Base-by-base conservation (phyloP, 2,113 vertebrate genomes). In the Callopanchax toddi region DNA sequence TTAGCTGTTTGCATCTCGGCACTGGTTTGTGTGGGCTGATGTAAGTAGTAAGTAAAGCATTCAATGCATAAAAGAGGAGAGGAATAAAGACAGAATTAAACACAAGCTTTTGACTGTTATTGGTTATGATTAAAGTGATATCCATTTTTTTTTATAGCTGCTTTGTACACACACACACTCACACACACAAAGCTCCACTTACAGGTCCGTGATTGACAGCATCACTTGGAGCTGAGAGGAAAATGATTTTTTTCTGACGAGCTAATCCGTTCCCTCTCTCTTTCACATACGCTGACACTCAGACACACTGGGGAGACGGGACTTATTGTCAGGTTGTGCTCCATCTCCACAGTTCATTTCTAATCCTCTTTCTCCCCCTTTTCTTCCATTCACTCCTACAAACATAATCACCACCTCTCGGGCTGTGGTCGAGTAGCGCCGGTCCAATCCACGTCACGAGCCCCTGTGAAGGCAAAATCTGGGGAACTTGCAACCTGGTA, bases 301-400 rank as follows among this genome's bases (percentile, higher is more conserved):
- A 78, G 67, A 84, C 82, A 62, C 74, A 67, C 64, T 48, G 57
- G 79, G 84, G 82, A 83, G 71, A 76, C 43, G 64, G 53, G 66
- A 82, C 79, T 82, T 79, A 83, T 80, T 82, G 86, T 84, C 68
- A 74, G 76, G 59, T 68, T 79, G 78, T 74, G 73, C 78, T 80
- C 78, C 58, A 53, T 79, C 80, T 76, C 73, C 76, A 79, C 76
- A 74, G 77, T 83, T 87, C 63, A 80, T 85, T 68, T 87, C 52
- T 85, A 90, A 85, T 85, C 85, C 78, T 70, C 68, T 75, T 42
- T 62, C 73, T 80, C 60, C 56, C 36, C 55, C 65, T 63, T 79
- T 43, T 49, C 34, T 61, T 59, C 25, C 43, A 49, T 34, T 66
- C 61, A 45, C 61, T 54, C 20, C 34, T 34, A 37, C 55, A 76